Percentiles rank a stretch among this genome's conserved stretches.
Conservation (phyloP, 1,140 invertebrate genomes). For the Conus ventricosus region DNA sequence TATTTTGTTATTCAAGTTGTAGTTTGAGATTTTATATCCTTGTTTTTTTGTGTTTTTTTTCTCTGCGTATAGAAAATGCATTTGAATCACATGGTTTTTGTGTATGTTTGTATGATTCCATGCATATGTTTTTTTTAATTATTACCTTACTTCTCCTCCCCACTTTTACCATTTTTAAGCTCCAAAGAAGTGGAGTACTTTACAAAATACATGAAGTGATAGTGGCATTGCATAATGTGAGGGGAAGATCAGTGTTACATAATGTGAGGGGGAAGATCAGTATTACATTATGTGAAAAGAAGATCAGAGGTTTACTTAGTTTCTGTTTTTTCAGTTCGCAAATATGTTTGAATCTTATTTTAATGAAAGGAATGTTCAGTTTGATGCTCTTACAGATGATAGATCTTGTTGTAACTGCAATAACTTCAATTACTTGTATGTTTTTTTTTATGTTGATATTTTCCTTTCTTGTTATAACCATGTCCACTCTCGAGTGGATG, state of each 20-base stretch:
- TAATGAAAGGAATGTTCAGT: neutral
- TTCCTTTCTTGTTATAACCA: conserved; percentile 14
- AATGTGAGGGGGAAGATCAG: too few species aligned
- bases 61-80: conserved; percentile 1
- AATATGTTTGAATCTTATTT: neutral
- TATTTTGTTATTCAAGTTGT: conserved; percentile 26
- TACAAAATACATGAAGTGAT: neutral
- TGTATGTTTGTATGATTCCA: conserved; percentile 7
- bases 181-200: neutral
- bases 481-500: conserved; percentile 30
- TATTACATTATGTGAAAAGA: neutral
- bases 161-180: neutral
- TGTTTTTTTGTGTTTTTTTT: neutral
- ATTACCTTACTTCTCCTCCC: neutral
- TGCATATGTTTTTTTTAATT: neutral
- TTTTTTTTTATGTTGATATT: conserved; percentile 26
- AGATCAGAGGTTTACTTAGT: neutral
- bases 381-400: neutral
- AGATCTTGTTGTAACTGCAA: neutral
- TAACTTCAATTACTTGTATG: conserved; percentile 4
- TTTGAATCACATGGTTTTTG: conserved; percentile 7
- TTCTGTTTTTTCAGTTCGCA: neutral
- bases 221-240: neutral
- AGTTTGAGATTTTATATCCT: conserved; percentile 16
- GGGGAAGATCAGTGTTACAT: too few species aligned